phyloP scores from a whole-genome alignment of 2,113 vertebrate species.

The Pseudopipra pipra region DNA sequence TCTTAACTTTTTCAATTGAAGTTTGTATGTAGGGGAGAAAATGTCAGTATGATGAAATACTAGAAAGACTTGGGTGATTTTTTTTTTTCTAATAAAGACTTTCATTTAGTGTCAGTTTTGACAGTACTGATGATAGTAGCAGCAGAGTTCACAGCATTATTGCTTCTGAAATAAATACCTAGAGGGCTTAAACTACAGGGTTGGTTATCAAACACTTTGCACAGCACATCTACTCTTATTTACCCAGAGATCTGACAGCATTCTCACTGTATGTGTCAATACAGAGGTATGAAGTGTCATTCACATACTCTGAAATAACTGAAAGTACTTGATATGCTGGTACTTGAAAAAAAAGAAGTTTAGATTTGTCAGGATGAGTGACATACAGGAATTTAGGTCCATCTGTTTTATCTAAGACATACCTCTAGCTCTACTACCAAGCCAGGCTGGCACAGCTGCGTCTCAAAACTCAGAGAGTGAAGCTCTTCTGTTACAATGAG shows the following conservation, averaged over 20 bases:
- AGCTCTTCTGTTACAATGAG: conserved; percentile 97
- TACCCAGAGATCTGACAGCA: not conserved
- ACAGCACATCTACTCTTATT: not conserved
- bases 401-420: conserved; percentile 8
- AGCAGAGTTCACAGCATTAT: not conserved
- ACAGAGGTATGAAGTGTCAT: not conserved
- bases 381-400: not conserved
- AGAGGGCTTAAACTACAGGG: not conserved
- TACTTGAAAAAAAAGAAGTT: not conserved
- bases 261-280: not conserved
- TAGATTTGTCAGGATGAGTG: not conserved
- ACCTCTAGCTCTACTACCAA: conserved; percentile 91
- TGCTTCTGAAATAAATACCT: not conserved
- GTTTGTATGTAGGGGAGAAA: not conserved
- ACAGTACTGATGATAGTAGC: not conserved
- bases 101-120: not conserved
- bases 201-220: not conserved
- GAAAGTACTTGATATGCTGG: not conserved
- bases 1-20: not conserved
- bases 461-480: conserved; percentile 94
- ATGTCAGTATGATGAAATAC: not conserved
- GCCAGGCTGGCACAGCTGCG: conserved; percentile 87
- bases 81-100: not conserved
- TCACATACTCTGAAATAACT: not conserved
- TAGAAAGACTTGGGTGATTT: not conserved